Evolutionary conservation across 2,888 invertebrate genomes (phyloP).

Genomic region (Linnaemya tessellans): DNA sequence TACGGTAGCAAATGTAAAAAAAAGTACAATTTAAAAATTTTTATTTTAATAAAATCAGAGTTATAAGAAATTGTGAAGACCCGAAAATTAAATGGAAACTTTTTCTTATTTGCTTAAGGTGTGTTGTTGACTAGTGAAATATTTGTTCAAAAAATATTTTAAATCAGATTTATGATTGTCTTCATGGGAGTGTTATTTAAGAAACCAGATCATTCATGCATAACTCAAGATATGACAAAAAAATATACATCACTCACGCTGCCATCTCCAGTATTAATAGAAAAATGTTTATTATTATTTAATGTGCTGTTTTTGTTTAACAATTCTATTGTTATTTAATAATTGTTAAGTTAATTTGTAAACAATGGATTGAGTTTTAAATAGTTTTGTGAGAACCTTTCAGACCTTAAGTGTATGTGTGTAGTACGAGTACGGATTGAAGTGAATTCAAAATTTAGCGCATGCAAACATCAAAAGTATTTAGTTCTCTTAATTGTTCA

Average conservation of each 20-base stretch:
- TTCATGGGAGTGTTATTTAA: too few relatives aligned
- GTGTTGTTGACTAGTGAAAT: too few relatives aligned
- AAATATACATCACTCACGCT: neutral
- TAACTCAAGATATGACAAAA: neutral
- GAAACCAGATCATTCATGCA: too few relatives aligned
- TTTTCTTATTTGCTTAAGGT: too few relatives aligned
- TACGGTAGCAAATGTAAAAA: too few relatives aligned
- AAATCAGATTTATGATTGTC: too few relatives aligned
- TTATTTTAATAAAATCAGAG: too few relatives aligned
- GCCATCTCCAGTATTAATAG: constrained; percentile 10
- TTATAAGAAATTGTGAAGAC: too few relatives aligned
- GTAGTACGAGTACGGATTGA: neutral
- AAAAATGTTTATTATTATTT: constrained; percentile 37
- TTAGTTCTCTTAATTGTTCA: constrained; percentile 66
- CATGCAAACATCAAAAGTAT: constrained; percentile 31
- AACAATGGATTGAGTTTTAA: constrained; percentile 56
- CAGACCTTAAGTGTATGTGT: neutral
- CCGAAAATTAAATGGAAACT: too few relatives aligned
- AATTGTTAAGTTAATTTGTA: constrained; percentile 62
- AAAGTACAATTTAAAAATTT: too few relatives aligned
- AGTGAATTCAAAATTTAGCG: constrained; percentile 15
- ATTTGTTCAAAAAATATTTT: too few relatives aligned
- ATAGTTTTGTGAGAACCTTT: constrained; percentile 26
- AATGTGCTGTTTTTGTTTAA: constrained; percentile 33
- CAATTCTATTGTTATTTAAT: constrained; percentile 62